Base-by-base conservation (phyloP, 2,113 vertebrate genomes). In the Etia nguti region DNA sequence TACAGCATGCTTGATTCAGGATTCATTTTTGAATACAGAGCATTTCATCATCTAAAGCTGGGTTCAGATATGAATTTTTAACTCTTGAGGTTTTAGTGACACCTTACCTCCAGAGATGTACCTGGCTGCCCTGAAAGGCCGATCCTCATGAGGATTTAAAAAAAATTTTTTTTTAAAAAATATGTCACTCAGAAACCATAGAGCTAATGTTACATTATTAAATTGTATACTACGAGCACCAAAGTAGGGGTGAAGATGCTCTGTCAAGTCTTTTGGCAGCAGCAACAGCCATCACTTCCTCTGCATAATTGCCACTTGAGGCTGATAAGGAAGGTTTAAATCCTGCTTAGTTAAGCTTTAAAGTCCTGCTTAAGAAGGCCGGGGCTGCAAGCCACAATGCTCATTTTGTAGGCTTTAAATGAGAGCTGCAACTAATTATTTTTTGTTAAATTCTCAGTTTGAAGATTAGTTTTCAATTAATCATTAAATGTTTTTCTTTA, bases 221-320 rank as follows among this genome's bases (percentile, higher is more conserved):
- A 80, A 80, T 55, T 43, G 15, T 50, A 12, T 20, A 46, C 77
- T 9, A n/a, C 41, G 5, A n/a, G 36, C 56, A 84, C 54, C n/a
- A 48, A 36, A 18, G 48, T 6, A 46, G 22, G 73, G n/a, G 80
- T 68, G 55, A 77, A 81, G 46, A 26, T 20, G 41, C 55, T 43
- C 79, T 29, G 26, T 62, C n/a, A 62, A 86, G 68, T 52, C 43
- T 54, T 12, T 20, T 70, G 38, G 70, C 50, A 89, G 85, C 24
- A 55, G 86, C 60, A 83, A 8, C 70, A 50, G 31, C 79, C 79
- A 75, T 82, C 59, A 80, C 31, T 54, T 84, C 43, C 13, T 46
- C 82, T 77, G 82, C 54, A 20, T 83, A 87, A 92, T 81, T 86
- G 68, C 29, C 10, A 57, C 65, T 89, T 79, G 26, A 36, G 50